Base-by-base conservation (phyloP, 2,888 invertebrate genomes). In the Strigamia crassipes region DNA sequence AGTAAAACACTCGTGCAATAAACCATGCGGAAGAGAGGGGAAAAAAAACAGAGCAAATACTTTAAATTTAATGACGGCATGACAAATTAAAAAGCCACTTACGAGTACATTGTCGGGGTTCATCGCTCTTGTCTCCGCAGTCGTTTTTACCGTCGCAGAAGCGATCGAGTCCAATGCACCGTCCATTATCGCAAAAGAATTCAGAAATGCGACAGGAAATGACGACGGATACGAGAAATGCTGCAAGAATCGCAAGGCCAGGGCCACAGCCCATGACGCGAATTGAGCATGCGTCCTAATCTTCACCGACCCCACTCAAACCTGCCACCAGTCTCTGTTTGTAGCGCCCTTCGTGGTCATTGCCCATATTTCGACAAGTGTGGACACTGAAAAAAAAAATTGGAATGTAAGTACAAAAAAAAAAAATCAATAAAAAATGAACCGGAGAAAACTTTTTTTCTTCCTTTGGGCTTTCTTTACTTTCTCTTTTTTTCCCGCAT, bases 101-200 rank as follows among this genome's bases (percentile, higher is more conserved):
- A 94, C 94, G 93, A 86, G 93, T 90, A 88, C 94, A 94, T 85
- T 91, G 91, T 84, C 91, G 90, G 3, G 92, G 91, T 87, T 94
- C 94, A 87, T 94, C 94, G 85, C 92, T 93, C 85, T 91, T 92
- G 87, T 94, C 94, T 38, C 92, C 92, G 86, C 94, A 94, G 87
- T 94, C 94, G 85, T 92, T 91, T 83, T 92, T 90, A 23, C 93
- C 92, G 86, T 94, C 93, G 88, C 94, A 94, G 87, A 91, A 93
- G 88, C 92, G 92, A 89, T 93, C 93, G 86, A 92, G 88, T 66
- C 92, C 91, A 86, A 94, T 91, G 89, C 94, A 95, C 85, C 90
- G 91, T 85, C 92, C 92, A 88, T 92, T 92, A 82, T 89, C 88
- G 86, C 93, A 93, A 84, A 90, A 89, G 87, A 92, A 92, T 87